A percentile compares a stretch with the other conserved stretches of the same genome.
Evolutionary conservation across 2,113 vertebrate genomes (phyloP).

Genomic region (Embiotoca jacksoni): DNA sequence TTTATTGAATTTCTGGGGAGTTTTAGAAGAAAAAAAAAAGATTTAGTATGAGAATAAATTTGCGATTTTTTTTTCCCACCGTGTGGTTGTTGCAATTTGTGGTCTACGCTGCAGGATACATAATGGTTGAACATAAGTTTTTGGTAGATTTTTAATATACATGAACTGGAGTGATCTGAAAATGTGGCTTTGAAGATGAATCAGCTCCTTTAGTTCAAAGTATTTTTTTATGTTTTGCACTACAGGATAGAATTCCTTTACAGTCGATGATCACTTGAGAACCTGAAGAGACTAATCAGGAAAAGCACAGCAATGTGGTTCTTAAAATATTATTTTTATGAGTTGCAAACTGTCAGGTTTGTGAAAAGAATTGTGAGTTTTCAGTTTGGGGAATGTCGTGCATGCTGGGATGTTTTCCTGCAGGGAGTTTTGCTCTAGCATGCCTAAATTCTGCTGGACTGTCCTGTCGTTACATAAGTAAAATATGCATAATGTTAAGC

Average conservation of each 20-base stretch:
- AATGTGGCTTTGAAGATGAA: constrained; percentile 35
- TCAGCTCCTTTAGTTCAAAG: constrained; percentile 19
- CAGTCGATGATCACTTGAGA: not conserved
- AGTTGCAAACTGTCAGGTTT: not conserved
- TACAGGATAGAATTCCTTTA: not conserved
- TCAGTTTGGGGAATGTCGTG: not conserved
- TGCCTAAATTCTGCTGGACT: not conserved
- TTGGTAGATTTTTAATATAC: not conserved
- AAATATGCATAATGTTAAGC: too few species aligned
- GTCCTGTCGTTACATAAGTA: too few species aligned
- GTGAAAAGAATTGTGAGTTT: not conserved
- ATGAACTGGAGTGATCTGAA: constrained; percentile 10
- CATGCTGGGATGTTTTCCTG: not conserved
- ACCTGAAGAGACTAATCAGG: constrained; percentile 8
- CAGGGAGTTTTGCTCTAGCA: not conserved
- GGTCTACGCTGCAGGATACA: not conserved
- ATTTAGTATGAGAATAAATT: not conserved
- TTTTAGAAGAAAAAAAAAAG: not conserved
- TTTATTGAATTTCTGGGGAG: not conserved
- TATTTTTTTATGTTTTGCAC: not conserved
- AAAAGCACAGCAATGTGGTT: not conserved
- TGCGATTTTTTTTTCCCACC: not conserved
- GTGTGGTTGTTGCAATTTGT: not conserved
- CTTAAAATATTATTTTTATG: not conserved
- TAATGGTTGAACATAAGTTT: not conserved